These are phyloP conservation scores for Actinopyga echinites DNA, from an alignment of 53 echinoderm and acorn worm genomes.

Conservation along the genomic window DNA sequence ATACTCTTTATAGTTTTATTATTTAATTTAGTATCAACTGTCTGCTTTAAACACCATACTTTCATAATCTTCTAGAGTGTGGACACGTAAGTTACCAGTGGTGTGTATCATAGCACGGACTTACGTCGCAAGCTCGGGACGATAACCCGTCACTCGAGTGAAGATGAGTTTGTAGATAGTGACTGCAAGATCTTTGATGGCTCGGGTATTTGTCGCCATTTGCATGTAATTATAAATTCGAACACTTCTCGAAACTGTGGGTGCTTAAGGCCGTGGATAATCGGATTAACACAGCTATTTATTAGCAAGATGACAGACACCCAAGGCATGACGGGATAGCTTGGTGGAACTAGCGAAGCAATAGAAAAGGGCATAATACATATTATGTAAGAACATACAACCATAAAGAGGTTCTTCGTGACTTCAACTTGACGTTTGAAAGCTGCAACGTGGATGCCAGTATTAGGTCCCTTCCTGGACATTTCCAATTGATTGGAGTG, in stretches of 20 bases:
- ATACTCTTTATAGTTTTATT: too few species aligned
- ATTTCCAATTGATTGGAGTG: neutral
- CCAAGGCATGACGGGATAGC: constrained; percentile 54
- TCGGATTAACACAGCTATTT: constrained; percentile 61
- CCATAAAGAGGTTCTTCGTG: constrained; percentile 71
- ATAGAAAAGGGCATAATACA: constrained; percentile 61
- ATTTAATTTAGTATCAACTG: too few species aligned
- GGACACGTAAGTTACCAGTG: too few species aligned
- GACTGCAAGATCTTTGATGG: constrained; percentile 26
- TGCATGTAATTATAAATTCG: constrained; percentile 29
- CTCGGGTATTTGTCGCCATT: constrained; percentile 34
- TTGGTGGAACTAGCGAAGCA: constrained; percentile 53
- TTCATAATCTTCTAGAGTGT: too few species aligned
- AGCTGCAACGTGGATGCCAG: constrained; percentile 8
- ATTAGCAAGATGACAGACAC: constrained; percentile 35
- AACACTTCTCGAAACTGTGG: constrained; percentile 64
- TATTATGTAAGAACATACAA: constrained; percentile 58
- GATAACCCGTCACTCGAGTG: too few species aligned
- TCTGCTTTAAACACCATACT: too few species aligned
- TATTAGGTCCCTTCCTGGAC: too few species aligned
- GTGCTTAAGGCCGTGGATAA: constrained; percentile 61
- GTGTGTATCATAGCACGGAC: too few species aligned
- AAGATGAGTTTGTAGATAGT: too few species aligned
- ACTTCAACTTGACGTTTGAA: constrained; percentile 58
- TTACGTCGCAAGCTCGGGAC: too few species aligned